Percentiles rank a stretch among this genome's conserved stretches.
phyloP scores from a whole-genome alignment of 2,113 vertebrate genomes.

The Syrmaticus mikado region DNA sequence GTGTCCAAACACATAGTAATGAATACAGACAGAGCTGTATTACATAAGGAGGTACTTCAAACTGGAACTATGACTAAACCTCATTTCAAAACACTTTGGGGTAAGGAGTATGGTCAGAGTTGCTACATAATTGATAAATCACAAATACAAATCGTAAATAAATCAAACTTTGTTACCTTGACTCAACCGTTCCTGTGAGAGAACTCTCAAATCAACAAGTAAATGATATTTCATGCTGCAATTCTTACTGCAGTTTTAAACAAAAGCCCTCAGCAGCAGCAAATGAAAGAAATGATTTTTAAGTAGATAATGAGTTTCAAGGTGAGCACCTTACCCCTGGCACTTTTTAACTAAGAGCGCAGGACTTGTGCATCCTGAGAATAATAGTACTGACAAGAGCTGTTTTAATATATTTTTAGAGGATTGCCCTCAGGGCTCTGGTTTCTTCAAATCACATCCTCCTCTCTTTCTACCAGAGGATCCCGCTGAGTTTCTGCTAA shows the following conservation, averaged over 20 bases:
- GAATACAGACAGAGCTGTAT: neutral
- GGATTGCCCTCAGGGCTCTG: slow-evolving; percentile 54
- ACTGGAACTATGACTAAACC: neutral
- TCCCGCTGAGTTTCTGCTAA: slow-evolving; percentile 41
- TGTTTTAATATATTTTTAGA: slow-evolving; percentile 64
- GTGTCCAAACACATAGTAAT: neutral
- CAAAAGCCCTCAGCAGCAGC: slow-evolving; percentile 1
- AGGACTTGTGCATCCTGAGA: neutral
- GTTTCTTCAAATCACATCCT: slow-evolving; percentile 41
- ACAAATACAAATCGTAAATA: neutral
- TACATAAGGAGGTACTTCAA: neutral
- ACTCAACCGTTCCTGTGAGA: neutral
- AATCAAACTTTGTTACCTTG: neutral
- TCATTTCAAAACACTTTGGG: neutral
- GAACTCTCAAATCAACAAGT: neutral
- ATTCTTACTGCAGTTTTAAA: neutral
- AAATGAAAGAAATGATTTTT: slow-evolving; percentile 25
- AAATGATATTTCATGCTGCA: neutral
- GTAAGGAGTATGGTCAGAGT: neutral
- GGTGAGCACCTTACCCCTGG: slow-evolving; percentile 64
- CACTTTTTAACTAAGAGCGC: slow-evolving; percentile 65
- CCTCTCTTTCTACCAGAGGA: neutral
- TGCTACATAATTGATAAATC: neutral
- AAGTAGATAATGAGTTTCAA: slow-evolving; percentile 63
- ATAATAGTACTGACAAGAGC: slow-evolving; percentile 13